Percentiles rank a stretch among this genome's conserved stretches.
Conservation (phyloP, 2,113 vertebrate genomes). For the Sylvilagus bachmani region DNA sequence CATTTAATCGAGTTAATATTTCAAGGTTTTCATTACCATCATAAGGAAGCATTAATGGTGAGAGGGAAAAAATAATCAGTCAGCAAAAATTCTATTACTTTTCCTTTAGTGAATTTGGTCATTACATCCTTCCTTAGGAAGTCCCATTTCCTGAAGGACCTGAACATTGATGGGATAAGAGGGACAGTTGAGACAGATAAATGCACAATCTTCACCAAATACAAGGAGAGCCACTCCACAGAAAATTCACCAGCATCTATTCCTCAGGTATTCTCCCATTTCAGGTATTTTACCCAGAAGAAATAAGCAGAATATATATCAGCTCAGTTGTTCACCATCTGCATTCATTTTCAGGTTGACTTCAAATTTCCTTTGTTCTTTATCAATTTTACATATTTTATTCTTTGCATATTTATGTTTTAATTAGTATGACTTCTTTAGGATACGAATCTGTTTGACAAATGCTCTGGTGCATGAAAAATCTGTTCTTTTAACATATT, state of each 20-base stretch:
- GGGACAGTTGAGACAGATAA: conserved; percentile 76
- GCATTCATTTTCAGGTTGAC: background rate
- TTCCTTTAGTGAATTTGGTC: conserved; percentile 79
- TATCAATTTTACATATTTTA: background rate
- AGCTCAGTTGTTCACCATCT: background rate
- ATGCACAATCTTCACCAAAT: conserved; percentile 63
- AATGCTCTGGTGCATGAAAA: conserved; percentile 63
- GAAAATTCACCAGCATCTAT: background rate
- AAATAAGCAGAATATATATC: conserved; percentile 56
- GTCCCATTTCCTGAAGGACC: conserved; percentile 86
- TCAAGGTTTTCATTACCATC: conserved; percentile 86
- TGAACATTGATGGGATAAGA: conserved; percentile 79
- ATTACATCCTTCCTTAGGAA: conserved; percentile 83
- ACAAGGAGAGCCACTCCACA: background rate
- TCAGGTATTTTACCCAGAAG: conserved; percentile 63
- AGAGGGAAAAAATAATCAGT: conserved; percentile 85
- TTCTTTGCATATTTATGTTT: background rate
- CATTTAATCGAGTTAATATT: conserved; percentile 86
- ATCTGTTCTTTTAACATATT: conserved; percentile 80
- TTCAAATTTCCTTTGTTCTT: background rate
- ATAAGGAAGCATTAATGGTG: conserved; percentile 86
- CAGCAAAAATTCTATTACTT: conserved; percentile 90
- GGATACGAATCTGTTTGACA: conserved; percentile 64
- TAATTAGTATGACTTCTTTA: background rate
- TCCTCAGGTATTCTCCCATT: conserved; percentile 1